These are phyloP conservation scores for Sebastes vulpes DNA, from an alignment of 2,797 vertebrate genomes.

Conservation along the genomic window DNA sequence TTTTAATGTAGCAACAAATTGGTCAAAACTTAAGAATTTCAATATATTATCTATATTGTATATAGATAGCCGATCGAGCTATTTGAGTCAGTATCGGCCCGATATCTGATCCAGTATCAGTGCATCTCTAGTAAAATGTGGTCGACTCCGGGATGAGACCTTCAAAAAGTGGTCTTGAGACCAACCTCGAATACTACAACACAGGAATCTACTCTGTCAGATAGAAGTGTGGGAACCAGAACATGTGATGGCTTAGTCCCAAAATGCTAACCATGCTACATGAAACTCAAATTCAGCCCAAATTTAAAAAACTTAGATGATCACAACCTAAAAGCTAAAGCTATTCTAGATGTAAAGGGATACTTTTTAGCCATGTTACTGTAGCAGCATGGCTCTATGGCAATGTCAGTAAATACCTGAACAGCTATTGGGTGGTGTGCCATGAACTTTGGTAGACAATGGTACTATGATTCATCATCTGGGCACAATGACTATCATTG, in stretches of 20 bases:
- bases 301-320: not conserved
- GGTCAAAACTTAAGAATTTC: fast-evolving
- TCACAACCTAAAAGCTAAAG: not conserved
- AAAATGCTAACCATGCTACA: not conserved
- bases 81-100: too few species aligned
- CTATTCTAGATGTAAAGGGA: not conserved
- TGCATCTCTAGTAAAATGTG: too few species aligned
- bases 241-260: not conserved
- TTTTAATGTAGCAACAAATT: too few species aligned
- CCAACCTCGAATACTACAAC: too few species aligned
- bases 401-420: not conserved
- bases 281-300: not conserved
- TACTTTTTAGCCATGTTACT: not conserved
- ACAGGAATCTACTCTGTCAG: not conserved
- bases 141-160: too few species aligned
- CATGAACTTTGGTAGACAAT: not conserved
- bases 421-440: not conserved
- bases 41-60: too few species aligned
- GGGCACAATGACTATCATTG: not conserved
- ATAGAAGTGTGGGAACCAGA: not conserved
- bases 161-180: too few species aligned
- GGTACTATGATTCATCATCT: too few species aligned
- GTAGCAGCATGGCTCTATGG: not conserved
- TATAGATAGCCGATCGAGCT: too few species aligned
- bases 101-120: too few species aligned